A percentile compares a stretch with the other conserved stretches of the same genome.
Evolutionary conservation across 2,113 vertebrate genomes (phyloP).

Genomic region (Neoarius graeffei): DNA sequence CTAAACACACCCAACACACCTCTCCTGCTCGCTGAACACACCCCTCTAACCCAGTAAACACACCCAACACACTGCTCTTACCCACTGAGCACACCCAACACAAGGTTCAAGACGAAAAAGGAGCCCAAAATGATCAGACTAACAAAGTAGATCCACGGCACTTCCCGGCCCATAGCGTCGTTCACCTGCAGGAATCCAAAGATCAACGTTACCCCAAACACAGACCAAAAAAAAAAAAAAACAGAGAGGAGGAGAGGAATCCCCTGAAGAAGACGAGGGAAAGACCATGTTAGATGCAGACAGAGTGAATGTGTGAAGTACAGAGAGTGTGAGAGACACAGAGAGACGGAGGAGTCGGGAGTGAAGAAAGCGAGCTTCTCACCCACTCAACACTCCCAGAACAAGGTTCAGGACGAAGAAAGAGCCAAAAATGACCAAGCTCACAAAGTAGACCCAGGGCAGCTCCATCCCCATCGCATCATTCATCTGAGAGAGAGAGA

Average conservation of each 20-base stretch:
- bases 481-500: constrained; percentile 92
- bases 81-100: constrained; percentile 99
- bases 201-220: constrained; percentile 75
- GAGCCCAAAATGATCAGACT: constrained; percentile 99
- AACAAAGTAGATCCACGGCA: constrained; percentile 99
- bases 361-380: constrained; percentile 84
- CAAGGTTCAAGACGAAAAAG: constrained; percentile 99
- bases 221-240: constrained; percentile 47
- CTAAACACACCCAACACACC: constrained; percentile 12
- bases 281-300: constrained; percentile 37
- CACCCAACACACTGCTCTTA: constrained; percentile 81
- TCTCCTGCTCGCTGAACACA: background rate
- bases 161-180: constrained; percentile 96
- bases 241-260: constrained; percentile 63
- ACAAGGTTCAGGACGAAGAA: constrained; percentile 99
- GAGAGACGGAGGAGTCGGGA: constrained; percentile 56
- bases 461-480: constrained; percentile 99
- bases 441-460: constrained; percentile 99
- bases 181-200: constrained; percentile 82
- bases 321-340: background rate
- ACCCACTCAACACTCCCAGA: constrained; percentile 99
- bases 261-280: background rate
- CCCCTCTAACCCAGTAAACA: background rate
- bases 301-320: background rate
- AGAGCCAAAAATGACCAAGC: constrained; percentile 99